Conservation (phyloP, 2,113 vertebrate genomes). For the Bujurquina vittata region DNA sequence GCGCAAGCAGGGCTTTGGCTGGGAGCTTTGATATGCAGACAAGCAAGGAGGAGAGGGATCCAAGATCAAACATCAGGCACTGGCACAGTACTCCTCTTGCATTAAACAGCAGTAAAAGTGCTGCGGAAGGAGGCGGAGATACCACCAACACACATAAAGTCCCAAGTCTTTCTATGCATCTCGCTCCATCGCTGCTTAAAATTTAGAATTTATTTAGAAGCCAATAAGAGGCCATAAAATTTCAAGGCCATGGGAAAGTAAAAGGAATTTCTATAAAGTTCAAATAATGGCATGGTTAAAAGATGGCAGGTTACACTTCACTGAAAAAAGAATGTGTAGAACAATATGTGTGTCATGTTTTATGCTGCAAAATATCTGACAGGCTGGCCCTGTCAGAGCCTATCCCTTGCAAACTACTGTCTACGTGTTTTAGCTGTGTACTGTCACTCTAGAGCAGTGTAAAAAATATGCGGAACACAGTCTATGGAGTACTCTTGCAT, state of each 20-base stretch:
- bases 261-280: not conserved
- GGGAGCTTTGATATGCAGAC: conserved; percentile 32
- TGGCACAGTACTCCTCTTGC: not conserved
- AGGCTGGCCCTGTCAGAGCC: not conserved
- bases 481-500: not conserved
- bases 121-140: not conserved
- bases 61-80: conserved; percentile 33
- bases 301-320: not conserved
- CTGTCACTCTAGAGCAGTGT: not conserved
- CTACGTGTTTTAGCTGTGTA: not conserved
- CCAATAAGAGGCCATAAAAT: not conserved
- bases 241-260: not conserved
- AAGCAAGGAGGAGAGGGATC: conserved; percentile 15
- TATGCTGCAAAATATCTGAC: not conserved
- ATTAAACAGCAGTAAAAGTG: not conserved
- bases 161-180: not conserved
- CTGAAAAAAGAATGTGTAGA: too few species aligned
- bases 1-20: not conserved
- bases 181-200: not conserved
- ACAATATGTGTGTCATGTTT: too few species aligned
- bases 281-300: not conserved
- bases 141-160: conserved; percentile 5
- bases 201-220: not conserved
- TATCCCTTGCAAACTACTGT: not conserved
- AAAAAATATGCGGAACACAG: not conserved